Conservation (phyloP, 1,140 invertebrate genomes). For the Triops cancriformis region DNA sequence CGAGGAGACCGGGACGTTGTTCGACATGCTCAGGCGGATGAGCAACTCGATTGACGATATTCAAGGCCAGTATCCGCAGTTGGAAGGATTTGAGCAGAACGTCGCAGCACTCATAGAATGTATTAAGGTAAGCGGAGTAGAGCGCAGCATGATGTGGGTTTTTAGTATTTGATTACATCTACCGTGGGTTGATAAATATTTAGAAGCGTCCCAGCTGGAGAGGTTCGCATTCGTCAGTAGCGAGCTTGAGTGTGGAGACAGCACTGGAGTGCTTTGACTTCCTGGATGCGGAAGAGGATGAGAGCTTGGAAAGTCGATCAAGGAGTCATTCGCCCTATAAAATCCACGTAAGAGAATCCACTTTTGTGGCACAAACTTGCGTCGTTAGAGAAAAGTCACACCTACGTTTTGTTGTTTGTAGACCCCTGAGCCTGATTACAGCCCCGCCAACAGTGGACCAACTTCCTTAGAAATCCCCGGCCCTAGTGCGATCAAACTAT, state of each 20-base stretch:
- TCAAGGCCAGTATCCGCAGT: conserved; percentile 42
- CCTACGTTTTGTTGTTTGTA: not conserved
- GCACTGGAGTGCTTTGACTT: conserved; percentile 50
- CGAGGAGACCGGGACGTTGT: conserved; percentile 4
- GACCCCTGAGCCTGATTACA: conserved; percentile 23
- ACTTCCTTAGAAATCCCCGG: conserved; percentile 7
- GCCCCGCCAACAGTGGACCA: conserved; percentile 5
- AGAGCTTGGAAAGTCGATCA: conserved; percentile 29
- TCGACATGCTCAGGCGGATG: conserved; percentile 15
- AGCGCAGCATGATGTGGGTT: conserved; percentile 25
- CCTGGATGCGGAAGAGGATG: conserved; percentile 42
- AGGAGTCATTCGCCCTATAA: not conserved
- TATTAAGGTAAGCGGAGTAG: conserved; percentile 28
- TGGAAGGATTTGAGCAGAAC: conserved; percentile 40
- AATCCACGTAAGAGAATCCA: conserved; percentile 15
- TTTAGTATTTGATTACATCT: not conserved
- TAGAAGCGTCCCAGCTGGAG: conserved; percentile 31
- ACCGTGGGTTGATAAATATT: not conserved
- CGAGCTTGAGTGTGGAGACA: conserved; percentile 47
- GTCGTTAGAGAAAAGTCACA: not conserved
- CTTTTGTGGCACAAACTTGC: not conserved
- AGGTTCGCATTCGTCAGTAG: conserved; percentile 39
- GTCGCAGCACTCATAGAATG: conserved; percentile 33
- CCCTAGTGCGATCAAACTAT: conserved; percentile 22
- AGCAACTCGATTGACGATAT: conserved; percentile 39